Percentiles rank a stretch among this genome's conserved stretches.
Conservation (phyloP, 1,140 invertebrate species). For the Aleiodes sp. region DNA sequence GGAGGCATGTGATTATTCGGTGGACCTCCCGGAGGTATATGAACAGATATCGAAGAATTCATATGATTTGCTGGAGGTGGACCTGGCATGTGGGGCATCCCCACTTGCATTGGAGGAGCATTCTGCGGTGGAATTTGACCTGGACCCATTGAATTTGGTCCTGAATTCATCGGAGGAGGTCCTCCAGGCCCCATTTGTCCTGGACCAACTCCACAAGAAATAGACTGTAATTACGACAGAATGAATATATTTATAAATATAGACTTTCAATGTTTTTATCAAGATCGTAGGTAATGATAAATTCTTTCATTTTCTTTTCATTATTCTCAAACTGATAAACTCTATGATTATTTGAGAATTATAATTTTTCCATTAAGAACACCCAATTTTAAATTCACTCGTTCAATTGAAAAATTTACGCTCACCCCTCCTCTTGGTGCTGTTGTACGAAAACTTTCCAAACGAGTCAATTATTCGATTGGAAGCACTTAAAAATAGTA, state of each 20-base stretch:
- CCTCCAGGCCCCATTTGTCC: slow-evolving; percentile 54
- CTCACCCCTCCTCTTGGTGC: background rate
- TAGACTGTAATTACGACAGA: background rate
- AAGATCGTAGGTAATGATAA: too few relatives aligned
- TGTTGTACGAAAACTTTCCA: background rate
- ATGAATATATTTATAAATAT: background rate
- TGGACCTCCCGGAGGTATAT: background rate
- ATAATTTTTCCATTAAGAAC: background rate
- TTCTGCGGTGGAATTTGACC: slow-evolving; percentile 1
- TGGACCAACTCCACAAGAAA: slow-evolving; percentile 18
- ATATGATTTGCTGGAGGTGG: slow-evolving; percentile 30
- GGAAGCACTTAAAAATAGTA: background rate
- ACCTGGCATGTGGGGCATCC: background rate
- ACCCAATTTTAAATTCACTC: background rate
- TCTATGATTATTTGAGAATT: too few relatives aligned
- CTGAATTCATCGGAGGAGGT: slow-evolving; percentile 50
- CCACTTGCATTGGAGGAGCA: background rate
- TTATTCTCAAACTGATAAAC: too few relatives aligned
- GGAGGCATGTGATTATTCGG: background rate
- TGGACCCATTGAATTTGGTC: slow-evolving; percentile 41
- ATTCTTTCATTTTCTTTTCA: too few relatives aligned
- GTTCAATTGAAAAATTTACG: background rate
- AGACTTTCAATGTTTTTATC: background rate
- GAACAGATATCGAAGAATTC: background rate
- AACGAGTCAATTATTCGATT: background rate